Evolutionary conservation across 2,113 vertebrate species (phyloP).

Genomic region (Cardinalis cardinalis): DNA sequence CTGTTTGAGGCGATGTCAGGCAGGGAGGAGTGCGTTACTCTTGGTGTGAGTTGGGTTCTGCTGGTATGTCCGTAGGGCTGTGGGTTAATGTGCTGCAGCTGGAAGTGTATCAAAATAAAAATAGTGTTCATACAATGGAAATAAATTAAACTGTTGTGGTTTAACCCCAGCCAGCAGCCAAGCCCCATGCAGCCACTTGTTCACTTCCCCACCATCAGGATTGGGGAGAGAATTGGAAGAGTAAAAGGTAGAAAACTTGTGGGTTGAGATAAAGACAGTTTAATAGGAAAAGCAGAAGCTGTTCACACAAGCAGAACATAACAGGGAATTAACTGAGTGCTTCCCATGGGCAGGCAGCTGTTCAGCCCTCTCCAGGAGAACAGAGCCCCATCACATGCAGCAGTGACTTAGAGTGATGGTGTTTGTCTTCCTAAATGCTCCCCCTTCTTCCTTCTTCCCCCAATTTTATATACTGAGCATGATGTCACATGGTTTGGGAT

Average conservation of each 20-base stretch:
- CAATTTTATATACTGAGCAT: neutral
- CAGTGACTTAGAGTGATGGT: too few relatives aligned
- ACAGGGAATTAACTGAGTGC: neutral
- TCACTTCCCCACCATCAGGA: neutral
- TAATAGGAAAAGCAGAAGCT: neutral
- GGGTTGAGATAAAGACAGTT: neutral
- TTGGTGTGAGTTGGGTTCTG: neutral
- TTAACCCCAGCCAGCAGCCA: neutral
- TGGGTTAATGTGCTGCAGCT: neutral
- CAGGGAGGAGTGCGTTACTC: neutral
- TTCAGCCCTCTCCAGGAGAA: neutral
- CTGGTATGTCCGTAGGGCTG: neutral
- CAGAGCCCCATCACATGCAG: too few relatives aligned
- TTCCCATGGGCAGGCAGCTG: neutral
- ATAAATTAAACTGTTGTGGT: neutral
- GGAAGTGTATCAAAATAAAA: neutral
- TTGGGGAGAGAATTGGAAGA: neutral
- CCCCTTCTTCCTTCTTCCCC: too few relatives aligned
- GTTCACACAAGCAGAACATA: neutral
- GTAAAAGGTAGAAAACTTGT: neutral
- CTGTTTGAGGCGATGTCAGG: neutral
- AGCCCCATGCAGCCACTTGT: fast-evolving
- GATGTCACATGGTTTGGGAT: neutral
- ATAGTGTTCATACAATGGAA: neutral
- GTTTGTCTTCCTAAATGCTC: too few relatives aligned